Percentiles rank a stretch among this genome's conserved stretches.
Conservation (phyloP, 2,888 invertebrate species). For the Pachydiplax longipennis region DNA sequence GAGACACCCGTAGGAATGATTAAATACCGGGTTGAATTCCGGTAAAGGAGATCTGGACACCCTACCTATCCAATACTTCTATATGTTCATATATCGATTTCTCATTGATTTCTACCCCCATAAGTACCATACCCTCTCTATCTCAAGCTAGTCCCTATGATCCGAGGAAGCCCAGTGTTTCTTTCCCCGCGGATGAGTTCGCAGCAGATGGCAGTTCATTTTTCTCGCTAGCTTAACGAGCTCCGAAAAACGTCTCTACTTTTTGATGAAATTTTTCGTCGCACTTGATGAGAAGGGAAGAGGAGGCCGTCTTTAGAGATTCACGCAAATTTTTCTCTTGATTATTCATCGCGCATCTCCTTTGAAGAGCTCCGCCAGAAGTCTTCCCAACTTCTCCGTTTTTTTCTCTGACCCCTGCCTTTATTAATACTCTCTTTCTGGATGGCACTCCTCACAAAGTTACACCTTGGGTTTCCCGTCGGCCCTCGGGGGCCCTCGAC, state of each 20-base stretch:
- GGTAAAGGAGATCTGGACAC: no score
- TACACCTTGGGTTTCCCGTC: background rate
- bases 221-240: no score
- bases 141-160: no score
- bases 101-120: no score
- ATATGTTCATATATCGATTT: no score
- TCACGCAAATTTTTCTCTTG: background rate
- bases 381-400: background rate
- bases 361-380: background rate
- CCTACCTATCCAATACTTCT: no score
- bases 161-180: no score
- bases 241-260: background rate
- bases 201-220: no score
- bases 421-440: background rate
- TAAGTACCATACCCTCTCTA: no score
- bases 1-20: no score
- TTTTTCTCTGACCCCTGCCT: background rate
- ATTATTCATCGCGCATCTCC: background rate
- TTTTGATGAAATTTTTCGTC: background rate
- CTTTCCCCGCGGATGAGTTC: no score
- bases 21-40: no score
- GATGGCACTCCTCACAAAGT: background rate
- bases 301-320: background rate
- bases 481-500: background rate
- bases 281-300: background rate